A percentile compares a stretch with the other conserved stretches of the same genome.
Conservation (phyloP, 2,888 invertebrate species). For the Drosophila meridionalis region DNA sequence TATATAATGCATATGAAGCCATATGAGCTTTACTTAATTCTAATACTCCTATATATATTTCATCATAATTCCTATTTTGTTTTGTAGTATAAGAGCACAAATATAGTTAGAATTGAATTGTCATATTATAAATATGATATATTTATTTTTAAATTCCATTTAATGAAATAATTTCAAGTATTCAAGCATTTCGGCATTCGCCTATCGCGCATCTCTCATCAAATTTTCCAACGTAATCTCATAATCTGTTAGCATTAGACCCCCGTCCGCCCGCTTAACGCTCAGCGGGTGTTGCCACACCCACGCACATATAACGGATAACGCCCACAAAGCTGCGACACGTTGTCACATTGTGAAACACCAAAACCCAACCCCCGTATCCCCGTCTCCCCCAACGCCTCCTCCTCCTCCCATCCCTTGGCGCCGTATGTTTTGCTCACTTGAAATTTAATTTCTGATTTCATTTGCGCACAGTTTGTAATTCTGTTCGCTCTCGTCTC, state of each 20-base stretch:
- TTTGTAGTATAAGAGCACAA: neutral
- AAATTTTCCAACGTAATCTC: conserved; percentile 54
- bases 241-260: conserved; percentile 50
- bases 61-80: neutral
- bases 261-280: conserved; percentile 12
- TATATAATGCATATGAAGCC: no score
- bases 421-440: conserved; percentile 76
- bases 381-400: neutral
- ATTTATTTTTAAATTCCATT: conserved; percentile 3
- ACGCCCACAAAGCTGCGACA: conserved; percentile 46
- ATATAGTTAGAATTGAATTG: neutral
- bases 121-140: neutral
- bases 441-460: conserved; percentile 79
- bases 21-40: neutral
- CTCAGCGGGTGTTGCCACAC: conserved; percentile 50
- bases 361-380: neutral
- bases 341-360: conserved; percentile 46
- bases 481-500: conserved; percentile 15
- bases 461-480: conserved; percentile 75
- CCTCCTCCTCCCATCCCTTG: neutral
- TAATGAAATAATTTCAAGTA: conserved; percentile 21
- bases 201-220: conserved; percentile 31
- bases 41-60: neutral
- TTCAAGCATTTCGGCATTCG: conserved; percentile 16
- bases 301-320: conserved; percentile 14